phyloP scores from a whole-genome alignment of 2,113 vertebrate species.

The Xenopus borealis region DNA sequence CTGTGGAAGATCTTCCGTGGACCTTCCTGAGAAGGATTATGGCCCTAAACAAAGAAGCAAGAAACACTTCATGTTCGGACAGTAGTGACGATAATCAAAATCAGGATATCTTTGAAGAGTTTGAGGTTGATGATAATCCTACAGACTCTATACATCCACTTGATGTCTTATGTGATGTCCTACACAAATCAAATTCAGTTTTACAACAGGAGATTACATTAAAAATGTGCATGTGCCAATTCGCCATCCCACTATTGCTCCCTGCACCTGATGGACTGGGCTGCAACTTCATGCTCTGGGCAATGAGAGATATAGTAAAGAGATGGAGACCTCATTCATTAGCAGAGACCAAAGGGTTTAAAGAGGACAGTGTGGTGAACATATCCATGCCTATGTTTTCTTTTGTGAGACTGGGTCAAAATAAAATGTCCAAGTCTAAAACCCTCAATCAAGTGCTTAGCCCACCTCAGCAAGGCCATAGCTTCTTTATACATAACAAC shows the following conservation, averaged over 20 bases:
- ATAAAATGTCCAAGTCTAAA: constrained; percentile 68
- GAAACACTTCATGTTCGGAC: constrained; percentile 39
- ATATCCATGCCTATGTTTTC: constrained; percentile 68
- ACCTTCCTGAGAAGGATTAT: constrained; percentile 56
- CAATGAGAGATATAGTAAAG: constrained; percentile 59
- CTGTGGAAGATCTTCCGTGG: constrained; percentile 21
- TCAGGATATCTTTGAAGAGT: background rate
- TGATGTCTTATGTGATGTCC: constrained; percentile 54
- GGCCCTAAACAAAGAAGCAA: constrained; percentile 51
- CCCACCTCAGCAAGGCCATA: constrained; percentile 54
- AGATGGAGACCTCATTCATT: constrained; percentile 45
- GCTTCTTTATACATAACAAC: constrained; percentile 65
- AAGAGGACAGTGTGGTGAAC: constrained; percentile 53
- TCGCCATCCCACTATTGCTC: constrained; percentile 75
- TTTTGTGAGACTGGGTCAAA: constrained; percentile 67
- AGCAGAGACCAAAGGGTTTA: background rate
- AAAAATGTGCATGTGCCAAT: constrained; percentile 68
- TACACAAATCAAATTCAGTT: constrained; percentile 49
- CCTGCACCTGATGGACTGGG: constrained; percentile 60
- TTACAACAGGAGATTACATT: constrained; percentile 63
- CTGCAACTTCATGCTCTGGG: constrained; percentile 62
- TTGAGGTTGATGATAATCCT: background rate
- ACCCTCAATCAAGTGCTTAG: constrained; percentile 66
- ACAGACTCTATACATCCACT: background rate
- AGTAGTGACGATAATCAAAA: background rate